Evolutionary conservation across 2,113 vertebrate genomes (phyloP).

Genomic region (Ochotona curzoniae): DNA sequence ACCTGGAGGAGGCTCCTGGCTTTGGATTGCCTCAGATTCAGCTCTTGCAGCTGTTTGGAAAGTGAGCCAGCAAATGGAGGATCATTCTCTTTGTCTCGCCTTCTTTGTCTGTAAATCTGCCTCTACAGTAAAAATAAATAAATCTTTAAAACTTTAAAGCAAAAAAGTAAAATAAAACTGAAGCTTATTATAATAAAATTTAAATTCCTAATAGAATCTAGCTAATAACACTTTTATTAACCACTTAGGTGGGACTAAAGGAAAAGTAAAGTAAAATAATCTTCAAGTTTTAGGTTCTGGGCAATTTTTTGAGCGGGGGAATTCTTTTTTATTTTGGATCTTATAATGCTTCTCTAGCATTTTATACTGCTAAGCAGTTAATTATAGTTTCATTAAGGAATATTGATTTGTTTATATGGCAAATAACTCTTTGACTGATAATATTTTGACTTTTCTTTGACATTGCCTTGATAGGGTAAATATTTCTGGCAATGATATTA

Average conservation of each 20-base stretch:
- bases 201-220: not conserved
- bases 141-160: too few species aligned
- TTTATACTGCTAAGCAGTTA: not conserved
- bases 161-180: too few species aligned
- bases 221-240: not conserved
- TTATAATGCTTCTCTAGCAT: not conserved
- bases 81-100: too few species aligned
- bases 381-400: not conserved
- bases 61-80: too few species aligned
- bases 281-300: not conserved
- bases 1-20: too few species aligned
- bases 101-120: too few species aligned
- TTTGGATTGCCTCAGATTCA: too few species aligned
- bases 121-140: too few species aligned
- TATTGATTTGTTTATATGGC: not conserved
- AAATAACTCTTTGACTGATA: not conserved
- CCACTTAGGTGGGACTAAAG: not conserved
- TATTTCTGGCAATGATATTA: not conserved
- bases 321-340: not conserved
- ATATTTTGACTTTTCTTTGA: constrained; percentile 25
- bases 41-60: too few species aligned
- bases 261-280: constrained; percentile 3
- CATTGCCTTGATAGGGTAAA: constrained; percentile 20
- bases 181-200: not conserved
- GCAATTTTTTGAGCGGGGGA: not conserved